Conservation (phyloP, 2,113 vertebrate species). For the Calidris pygmaea region DNA sequence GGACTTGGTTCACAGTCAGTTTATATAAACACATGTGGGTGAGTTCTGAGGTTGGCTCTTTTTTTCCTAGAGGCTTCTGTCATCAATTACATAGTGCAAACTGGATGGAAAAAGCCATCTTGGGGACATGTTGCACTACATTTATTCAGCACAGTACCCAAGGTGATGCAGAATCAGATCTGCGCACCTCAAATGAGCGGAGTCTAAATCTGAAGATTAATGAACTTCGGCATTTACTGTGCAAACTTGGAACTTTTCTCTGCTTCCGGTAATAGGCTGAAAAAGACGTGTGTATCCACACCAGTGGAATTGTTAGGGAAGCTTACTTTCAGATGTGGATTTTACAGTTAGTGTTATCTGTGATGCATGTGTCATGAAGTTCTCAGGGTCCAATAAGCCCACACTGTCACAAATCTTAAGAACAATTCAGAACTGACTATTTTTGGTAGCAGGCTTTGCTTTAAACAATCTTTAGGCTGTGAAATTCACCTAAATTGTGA, state of each 20-base stretch:
- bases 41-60: neutral
- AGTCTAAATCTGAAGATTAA: neutral
- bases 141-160: neutral
- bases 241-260: neutral
- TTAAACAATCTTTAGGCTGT: neutral
- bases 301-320: neutral
- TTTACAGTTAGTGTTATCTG: neutral
- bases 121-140: neutral
- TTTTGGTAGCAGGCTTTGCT: neutral
- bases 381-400: neutral
- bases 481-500: neutral
- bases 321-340: neutral
- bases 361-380: rapidly evolving
- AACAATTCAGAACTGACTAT: neutral
- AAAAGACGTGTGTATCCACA: neutral
- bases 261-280: neutral
- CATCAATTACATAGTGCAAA: neutral
- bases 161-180: neutral
- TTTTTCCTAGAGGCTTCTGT: neutral
- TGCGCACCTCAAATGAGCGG: rapidly evolving
- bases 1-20: neutral
- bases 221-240: neutral
- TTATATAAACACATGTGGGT: neutral
- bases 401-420: neutral
- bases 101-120: neutral